A percentile compares a stretch with the other conserved stretches of the same genome.
Conservation (phyloP, 2,888 invertebrate genomes). For the Leptinotarsa haldemani region DNA sequence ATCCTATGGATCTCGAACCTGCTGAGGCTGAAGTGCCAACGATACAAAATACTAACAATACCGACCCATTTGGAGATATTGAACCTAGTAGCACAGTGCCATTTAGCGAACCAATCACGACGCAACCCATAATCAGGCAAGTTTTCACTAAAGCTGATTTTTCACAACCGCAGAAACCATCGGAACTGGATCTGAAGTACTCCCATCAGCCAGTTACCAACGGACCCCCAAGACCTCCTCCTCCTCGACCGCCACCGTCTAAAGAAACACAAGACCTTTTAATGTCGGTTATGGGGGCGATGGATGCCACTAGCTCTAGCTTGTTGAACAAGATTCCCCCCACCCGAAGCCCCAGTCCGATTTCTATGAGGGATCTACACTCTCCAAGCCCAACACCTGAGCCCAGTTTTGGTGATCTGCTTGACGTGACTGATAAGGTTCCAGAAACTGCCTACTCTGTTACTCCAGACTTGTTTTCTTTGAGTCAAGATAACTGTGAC, state of each 20-base stretch:
- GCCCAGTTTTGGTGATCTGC: conserved; percentile 72
- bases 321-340: conserved; percentile 85
- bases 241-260: conserved; percentile 74
- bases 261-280: conserved; percentile 88
- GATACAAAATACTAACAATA: background rate
- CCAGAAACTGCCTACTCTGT: conserved; percentile 28
- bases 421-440: conserved; percentile 71
- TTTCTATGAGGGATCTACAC: conserved; percentile 83
- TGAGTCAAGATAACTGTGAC: conserved; percentile 57
- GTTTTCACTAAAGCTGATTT: conserved; percentile 22
- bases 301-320: conserved; percentile 89
- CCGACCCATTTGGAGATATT: conserved; percentile 24
- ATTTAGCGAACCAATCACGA: conserved; percentile 38
- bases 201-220: conserved; percentile 53
- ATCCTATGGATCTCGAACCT: conserved; percentile 63
- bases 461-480: conserved; percentile 34
- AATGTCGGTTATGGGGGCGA: conserved; percentile 86
- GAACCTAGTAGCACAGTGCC: conserved; percentile 6
- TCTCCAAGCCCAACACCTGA: conserved; percentile 88
- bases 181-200: conserved; percentile 63
- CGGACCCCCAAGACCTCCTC: conserved; percentile 57
- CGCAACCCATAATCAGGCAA: conserved; percentile 20
- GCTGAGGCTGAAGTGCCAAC: conserved; percentile 53
- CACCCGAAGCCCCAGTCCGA: conserved; percentile 88
- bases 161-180: conserved; percentile 62